Evolutionary conservation across 2,888 invertebrate genomes (phyloP), one percentile per base, ranked within the genome.

Genomic region (Drepana falcataria): DNA sequence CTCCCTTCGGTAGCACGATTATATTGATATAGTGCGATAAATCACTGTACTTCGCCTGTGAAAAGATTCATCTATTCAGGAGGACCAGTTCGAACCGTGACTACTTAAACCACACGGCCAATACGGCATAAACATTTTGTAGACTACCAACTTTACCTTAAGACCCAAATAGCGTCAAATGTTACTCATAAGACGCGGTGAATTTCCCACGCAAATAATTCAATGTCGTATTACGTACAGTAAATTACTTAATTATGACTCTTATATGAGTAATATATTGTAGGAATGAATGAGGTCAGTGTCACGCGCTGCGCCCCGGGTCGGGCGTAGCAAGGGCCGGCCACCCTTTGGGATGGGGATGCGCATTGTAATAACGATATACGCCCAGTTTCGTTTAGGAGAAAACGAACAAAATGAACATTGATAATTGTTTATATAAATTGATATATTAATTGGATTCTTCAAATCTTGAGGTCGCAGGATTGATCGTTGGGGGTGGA

Each of bases 191-290:
- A 51, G 21, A 41, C 41, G 44, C 35, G 41, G 41, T 51, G 47
- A 57, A 53, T 60, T 66, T 71, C 69, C 60, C 71, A 69, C 69
- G 64, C 52, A 66, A 59, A 57, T 65, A 59, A 67, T 60, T 68
- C 69, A 71, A 63, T 71, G 71, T 60, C 64, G 41, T 35, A 34
- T 44, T 64, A 64, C 55, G 61, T 58, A 59, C 59, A 58, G 58
- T 58, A 66, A 44, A 44, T 41, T 44, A 35, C 35, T 52, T 52
- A 52, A 52, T 48, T 55, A 44, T 49, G 47, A 35, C 4, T 48
- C 41, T 51, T 51, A 54, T 44, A 44, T 9, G 9, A 44, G 44
- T 9, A 44, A 44, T 44, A 9, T 44, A 9, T 44, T 3, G 44
- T 9, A 44, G 55, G 66, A 65, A 63, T 61, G 66, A 65, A 63